Evolutionary conservation across 1,140 invertebrate species (phyloP), one percentile per base, ranked within the genome.

Genomic region (Heterodera carotae): DNA sequence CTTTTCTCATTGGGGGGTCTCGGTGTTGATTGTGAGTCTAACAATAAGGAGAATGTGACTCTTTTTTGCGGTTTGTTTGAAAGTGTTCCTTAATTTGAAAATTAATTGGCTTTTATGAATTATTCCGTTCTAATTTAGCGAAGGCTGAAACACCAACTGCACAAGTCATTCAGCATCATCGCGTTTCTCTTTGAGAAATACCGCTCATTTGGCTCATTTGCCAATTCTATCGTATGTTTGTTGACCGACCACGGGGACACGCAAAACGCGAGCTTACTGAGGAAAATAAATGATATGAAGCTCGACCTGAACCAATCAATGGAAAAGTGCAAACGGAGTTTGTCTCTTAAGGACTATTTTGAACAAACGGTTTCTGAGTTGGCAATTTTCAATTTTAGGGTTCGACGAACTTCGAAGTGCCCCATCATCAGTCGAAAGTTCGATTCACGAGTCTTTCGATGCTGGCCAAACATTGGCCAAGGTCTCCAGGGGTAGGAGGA

Each of bases 351-450:
- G 8, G 12, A n/a, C n/a, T 3, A 33, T 25, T 72, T 72, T 60
- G 31, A 12, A 6, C 12, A 12, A 70, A 34, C 2, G 8, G 34
- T n/a, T n/a, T n/a, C n/a, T n/a, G 12, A 43, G 39, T 43, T 74
- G 43, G 25, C 33, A 2, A 18, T 29, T 6, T 27, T 12, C 36
- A 62, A 29, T 60, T 74, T 64, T 22, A 60, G 71, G 64, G 36
- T 74, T 74, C 34, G 43, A 74, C 66, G 56, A 74, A 36, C 27
- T 74, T 7, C 71, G 36, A 29, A 74, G 56, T 27, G 56, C 48
- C 33, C 48, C 71, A 12, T 34, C 71, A 6, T 74, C 71, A 15
- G 36, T 25, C 5, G 71, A 74, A 64, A 74, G 64, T 74, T 62
- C 48, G 39, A 18, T 25, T 74, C 53, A 34, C 27, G 43, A 27